Conservation (phyloP, 2,888 invertebrate genomes). For the Tachystola acroxantha region DNA sequence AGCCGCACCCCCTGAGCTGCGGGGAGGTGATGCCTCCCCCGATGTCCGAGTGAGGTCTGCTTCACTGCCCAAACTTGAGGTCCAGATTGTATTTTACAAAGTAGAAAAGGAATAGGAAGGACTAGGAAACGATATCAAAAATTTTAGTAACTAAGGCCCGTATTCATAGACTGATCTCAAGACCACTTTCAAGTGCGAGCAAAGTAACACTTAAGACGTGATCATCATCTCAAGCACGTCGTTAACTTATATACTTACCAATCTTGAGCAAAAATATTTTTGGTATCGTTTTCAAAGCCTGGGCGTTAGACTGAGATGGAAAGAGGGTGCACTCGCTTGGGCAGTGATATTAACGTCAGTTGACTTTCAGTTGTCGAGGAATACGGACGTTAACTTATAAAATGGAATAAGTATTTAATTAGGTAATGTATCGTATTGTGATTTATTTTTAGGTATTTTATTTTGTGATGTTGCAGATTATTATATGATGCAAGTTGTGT, state of each 20-base stretch:
- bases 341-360: slow-evolving; percentile 36
- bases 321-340: slow-evolving; percentile 30
- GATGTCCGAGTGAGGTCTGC: slow-evolving; percentile 42
- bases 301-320: slow-evolving; percentile 28
- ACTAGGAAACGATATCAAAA: slow-evolving; percentile 17
- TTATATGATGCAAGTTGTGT: no score
- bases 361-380: slow-evolving; percentile 14
- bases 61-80: slow-evolving; percentile 47
- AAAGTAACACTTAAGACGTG: no score
- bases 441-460: slow-evolving; percentile 2
- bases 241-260: no score
- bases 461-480: not conserved
- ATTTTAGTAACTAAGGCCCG: no score
- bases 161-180: no score
- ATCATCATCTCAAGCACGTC: no score
- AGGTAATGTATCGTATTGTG: not conserved
- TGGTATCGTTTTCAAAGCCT: no score
- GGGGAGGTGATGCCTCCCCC: slow-evolving; percentile 51
- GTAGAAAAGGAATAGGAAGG: not conserved
- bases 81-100: slow-evolving; percentile 28
- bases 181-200: no score
- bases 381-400: slow-evolving; percentile 26
- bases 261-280: no score
- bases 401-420: slow-evolving; percentile 12
- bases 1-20: slow-evolving; percentile 40